Percentiles rank a stretch among this genome's conserved stretches.
Evolutionary conservation across 2,113 vertebrate genomes (phyloP).

Genomic region (Tragelaphus scriptus): DNA sequence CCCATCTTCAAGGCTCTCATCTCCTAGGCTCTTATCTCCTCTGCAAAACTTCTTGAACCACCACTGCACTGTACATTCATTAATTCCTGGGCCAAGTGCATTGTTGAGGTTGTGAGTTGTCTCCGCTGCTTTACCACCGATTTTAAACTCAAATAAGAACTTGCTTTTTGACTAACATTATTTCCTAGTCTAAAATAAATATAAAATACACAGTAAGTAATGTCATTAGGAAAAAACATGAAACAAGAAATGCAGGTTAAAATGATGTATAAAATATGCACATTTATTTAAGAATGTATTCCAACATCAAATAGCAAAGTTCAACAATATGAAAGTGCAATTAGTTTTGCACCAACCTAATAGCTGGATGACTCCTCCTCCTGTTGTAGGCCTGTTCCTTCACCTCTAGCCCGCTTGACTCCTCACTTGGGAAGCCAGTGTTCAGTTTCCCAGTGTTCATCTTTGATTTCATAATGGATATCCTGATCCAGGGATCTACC

Average conservation of each 20-base stretch:
- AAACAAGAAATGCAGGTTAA: not conserved
- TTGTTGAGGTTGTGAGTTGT: not conserved
- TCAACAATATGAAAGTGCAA: not conserved
- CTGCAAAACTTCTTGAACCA: not conserved
- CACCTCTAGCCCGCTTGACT: not conserved
- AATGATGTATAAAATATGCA: not conserved
- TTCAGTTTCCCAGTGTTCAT: conserved; percentile 64
- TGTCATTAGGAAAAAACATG: not conserved
- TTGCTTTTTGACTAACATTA: not conserved
- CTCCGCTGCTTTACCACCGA: not conserved
- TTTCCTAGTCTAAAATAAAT: not conserved
- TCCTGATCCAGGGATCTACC: not conserved
- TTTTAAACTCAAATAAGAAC: not conserved
- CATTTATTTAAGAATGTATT: not conserved
- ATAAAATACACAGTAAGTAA: not conserved
- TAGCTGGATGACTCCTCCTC: not conserved
- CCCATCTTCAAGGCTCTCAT: not conserved
- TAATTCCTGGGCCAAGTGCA: not conserved
- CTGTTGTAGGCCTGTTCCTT: not conserved
- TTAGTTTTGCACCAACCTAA: not conserved
- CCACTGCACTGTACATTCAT: not conserved
- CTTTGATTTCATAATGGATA: not conserved
- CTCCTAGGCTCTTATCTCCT: not conserved
- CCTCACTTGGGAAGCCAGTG: not conserved
- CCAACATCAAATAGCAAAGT: not conserved